Percentiles rank a stretch among this genome's conserved stretches.
phyloP scores from a whole-genome alignment of 2,888 invertebrate genomes.

The Sesamia inferens region DNA sequence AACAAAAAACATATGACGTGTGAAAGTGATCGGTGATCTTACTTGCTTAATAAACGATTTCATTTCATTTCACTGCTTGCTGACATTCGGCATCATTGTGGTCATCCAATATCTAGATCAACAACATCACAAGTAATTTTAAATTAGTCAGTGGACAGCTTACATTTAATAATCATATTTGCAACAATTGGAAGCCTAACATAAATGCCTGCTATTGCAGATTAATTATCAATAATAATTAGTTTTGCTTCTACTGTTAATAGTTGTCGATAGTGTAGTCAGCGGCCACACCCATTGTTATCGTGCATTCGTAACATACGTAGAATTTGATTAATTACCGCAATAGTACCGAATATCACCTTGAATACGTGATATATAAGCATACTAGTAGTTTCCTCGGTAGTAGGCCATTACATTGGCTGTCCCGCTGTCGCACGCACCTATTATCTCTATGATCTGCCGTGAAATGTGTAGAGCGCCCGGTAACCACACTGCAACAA shows the following conservation, averaged over 20 bases:
- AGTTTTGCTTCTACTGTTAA: neutral
- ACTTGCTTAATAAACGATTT: too few relatives aligned
- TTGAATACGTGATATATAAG: constrained; percentile 28
- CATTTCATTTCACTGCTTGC: too few relatives aligned
- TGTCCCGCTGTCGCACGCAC: too few relatives aligned
- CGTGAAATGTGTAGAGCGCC: too few relatives aligned
- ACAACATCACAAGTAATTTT: neutral
- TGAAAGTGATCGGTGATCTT: too few relatives aligned
- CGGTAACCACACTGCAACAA: too few relatives aligned
- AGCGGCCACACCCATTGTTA: neutral
- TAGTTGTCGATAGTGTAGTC: constrained; percentile 1
- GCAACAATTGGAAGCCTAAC: neutral
- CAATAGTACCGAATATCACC: neutral
- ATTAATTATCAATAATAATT: constrained; percentile 1
- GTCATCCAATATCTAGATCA: neutral
- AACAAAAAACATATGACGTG: too few relatives aligned
- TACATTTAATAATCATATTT: neutral
- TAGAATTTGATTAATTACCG: constrained; percentile 38
- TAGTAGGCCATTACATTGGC: too few relatives aligned
- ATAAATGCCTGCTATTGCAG: neutral
- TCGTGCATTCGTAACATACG: neutral
- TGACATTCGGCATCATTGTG: neutral
- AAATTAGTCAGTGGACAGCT: neutral
- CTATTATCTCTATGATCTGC: too few relatives aligned
- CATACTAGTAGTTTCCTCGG: neutral